These are phyloP conservation scores for Carcharodon carcharias DNA, from an alignment of 2,797 vertebrate genomes.

Conservation along the genomic window DNA sequence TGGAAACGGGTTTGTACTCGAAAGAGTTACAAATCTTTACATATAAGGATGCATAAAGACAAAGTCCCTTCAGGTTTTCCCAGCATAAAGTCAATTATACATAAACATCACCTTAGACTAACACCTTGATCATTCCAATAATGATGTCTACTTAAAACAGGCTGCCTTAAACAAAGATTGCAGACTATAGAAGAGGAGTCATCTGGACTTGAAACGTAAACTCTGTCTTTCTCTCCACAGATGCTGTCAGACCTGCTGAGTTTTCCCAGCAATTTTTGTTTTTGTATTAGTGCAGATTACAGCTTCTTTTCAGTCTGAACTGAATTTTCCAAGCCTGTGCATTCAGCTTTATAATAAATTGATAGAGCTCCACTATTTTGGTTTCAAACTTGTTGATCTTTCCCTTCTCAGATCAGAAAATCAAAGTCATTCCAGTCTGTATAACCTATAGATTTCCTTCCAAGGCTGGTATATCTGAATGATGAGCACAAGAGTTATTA, in stretches of 20 bases:
- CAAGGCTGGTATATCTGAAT: neutral
- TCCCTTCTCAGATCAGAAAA: neutral
- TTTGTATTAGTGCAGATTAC: neutral
- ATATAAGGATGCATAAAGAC: neutral
- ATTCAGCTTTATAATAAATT: neutral
- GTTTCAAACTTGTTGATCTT: neutral
- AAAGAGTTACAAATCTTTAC: neutral
- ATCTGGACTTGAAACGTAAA: too few relatives aligned
- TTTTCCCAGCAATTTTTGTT: too few relatives aligned
- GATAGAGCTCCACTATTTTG: neutral
- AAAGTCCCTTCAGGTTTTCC: neutral
- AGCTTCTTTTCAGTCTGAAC: neutral
- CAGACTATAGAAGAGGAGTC: too few relatives aligned
- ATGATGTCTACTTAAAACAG: neutral
- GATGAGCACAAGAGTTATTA: neutral
- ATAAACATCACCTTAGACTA: neutral
- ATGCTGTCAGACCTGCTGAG: too few relatives aligned
- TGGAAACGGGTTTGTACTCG: too few relatives aligned
- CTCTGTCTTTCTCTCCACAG: too few relatives aligned
- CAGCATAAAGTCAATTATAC: neutral
- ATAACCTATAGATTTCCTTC: neutral
- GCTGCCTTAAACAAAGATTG: neutral
- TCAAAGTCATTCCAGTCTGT: neutral
- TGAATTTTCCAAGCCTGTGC: neutral
- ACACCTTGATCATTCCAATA: neutral